Percentiles rank a stretch among this genome's conserved stretches.
phyloP scores from a whole-genome alignment of 2,797 vertebrate species.

The Steatocranus sp. region DNA sequence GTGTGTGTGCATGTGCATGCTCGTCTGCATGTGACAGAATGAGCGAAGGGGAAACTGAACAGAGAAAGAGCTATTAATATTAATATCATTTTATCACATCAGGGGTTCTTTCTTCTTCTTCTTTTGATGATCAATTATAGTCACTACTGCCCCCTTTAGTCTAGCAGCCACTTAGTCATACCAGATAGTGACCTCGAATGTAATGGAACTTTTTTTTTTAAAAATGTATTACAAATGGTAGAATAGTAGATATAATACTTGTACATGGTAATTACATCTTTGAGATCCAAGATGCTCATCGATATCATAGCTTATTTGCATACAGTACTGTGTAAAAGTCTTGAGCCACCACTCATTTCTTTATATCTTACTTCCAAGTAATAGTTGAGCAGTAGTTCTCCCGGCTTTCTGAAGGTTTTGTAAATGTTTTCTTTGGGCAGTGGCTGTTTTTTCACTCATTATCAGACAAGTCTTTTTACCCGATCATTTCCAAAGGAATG shows the following conservation, averaged over 20 bases:
- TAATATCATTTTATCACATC: constrained; percentile 66
- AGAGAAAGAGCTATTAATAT: constrained; percentile 72
- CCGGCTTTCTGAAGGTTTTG: not conserved
- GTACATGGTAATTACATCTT: not conserved
- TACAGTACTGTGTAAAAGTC: not conserved
- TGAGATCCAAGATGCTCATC: not conserved
- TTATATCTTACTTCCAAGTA: not conserved
- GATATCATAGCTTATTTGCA: not conserved
- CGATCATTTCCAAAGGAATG: not conserved
- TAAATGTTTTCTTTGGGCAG: not conserved
- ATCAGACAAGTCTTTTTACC: not conserved
- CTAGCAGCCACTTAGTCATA: not conserved
- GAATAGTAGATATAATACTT: not conserved
- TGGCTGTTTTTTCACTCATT: not conserved
- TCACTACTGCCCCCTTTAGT: constrained; percentile 69
- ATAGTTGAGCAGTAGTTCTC: not conserved
- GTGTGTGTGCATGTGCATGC: not conserved
- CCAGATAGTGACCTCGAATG: not conserved
- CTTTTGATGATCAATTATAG: constrained; percentile 40
- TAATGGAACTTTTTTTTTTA: not conserved
- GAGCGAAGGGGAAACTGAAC: constrained; percentile 33
- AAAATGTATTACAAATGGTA: not conserved
- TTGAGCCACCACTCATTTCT: not conserved
- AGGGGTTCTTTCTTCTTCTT: constrained; percentile 31
- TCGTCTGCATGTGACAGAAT: constrained; percentile 31